Base-by-base conservation (phyloP, 2,113 vertebrate species). In the Chlamydotis undulata region DNA sequence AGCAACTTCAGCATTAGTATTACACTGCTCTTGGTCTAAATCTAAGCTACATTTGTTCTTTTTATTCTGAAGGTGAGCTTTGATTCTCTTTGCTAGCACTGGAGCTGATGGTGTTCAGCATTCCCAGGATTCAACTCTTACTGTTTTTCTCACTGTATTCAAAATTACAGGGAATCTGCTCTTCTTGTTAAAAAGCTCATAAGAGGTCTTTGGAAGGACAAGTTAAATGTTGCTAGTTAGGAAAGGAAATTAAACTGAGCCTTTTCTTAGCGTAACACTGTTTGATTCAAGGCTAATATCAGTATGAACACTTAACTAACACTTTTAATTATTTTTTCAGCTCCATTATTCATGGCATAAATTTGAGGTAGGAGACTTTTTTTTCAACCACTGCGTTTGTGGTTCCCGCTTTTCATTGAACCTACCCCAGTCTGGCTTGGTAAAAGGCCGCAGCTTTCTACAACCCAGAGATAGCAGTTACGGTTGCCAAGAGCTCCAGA, bases 391-490 rank as follows among this genome's bases (percentile, higher is more conserved):
- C 29, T 10, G 31, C 0, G 1, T 52, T 74, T 49, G 33, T 7
- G 3, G 23, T 47, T 63, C 37, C 19, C 0, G 1, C 33, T 59
- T 19, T 69, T 88, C 26, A 13, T 57, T 74, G 60, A 49, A 33
- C 33, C n/a, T 47, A 3, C 7, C 29, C 12, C 25, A 7, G 23
- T 4, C 3, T 29, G 60, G 3, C 28, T 63, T 63, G 23, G 45
- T 63, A 16, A 86, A 56, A 78, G 83, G 47, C 22, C 0, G 0
- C 26, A 31, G 49, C 29, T 86, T 78, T 70, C 25, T 45, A 4
- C 29, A 52, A 1, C 17, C 0, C 9, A 45, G 41, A 15, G 19
- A 4, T 3, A 10, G 61, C n/a, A 29, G 13, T 2, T 14, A 21
- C 0, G 1, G 64, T 59, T 93, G 71, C 52, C 52, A 21, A 18